Conservation (phyloP, 2,797 vertebrate species). For the Clarias platycephalus region DNA sequence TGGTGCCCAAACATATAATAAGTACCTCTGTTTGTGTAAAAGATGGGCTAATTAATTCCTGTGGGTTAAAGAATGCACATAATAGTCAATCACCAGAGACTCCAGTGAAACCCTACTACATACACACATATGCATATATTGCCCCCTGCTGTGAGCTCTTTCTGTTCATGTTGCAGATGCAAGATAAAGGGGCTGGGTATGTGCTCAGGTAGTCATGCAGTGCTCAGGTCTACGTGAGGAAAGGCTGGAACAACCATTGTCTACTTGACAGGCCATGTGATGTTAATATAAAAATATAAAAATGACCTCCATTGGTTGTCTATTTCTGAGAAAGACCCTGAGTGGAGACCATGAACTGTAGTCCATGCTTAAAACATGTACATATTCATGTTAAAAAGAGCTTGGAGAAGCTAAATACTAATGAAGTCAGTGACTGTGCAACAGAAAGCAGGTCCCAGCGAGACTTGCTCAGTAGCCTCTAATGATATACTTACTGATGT, state of each 20-base stretch:
- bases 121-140: constrained; percentile 38
- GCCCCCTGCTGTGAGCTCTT: constrained; percentile 52
- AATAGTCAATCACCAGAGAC: constrained; percentile 50
- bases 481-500: constrained; percentile 50
- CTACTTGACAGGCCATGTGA: constrained; percentile 10
- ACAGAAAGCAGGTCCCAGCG: constrained; percentile 41
- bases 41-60: constrained; percentile 59
- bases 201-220: constrained; percentile 41
- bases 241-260: constrained; percentile 40
- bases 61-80: constrained; percentile 52
- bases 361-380: constrained; percentile 32
- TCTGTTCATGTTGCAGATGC: constrained; percentile 36
- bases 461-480: constrained; percentile 49
- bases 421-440: constrained; percentile 47
- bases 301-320: constrained; percentile 8
- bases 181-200: constrained; percentile 39
- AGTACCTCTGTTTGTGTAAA: constrained; percentile 48
- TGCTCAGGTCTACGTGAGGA: constrained; percentile 40
- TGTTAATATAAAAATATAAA: background rate
- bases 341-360: constrained; percentile 38
- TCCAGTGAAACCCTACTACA: constrained; percentile 26
- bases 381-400: constrained; percentile 41
- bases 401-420: constrained; percentile 46
- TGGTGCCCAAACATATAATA: constrained; percentile 47
- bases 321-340: background rate